Base-by-base conservation (phyloP, 2,113 vertebrate genomes). In the Onychostoma macrolepis region DNA sequence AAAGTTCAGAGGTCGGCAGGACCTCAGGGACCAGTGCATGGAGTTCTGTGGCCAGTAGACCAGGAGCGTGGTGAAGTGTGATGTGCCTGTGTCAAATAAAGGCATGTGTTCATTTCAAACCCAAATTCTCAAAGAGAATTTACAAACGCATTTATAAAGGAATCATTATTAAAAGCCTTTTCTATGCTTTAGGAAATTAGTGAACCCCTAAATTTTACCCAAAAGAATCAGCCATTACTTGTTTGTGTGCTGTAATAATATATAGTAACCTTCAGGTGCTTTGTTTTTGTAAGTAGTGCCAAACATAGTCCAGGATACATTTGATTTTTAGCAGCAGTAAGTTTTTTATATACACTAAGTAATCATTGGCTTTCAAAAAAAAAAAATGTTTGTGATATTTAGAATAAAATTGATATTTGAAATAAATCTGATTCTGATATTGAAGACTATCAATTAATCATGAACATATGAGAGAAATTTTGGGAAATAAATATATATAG, bases 1-100 rank as follows among this genome's bases (percentile, higher is more conserved):
- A 26, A 33, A 90, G 90, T 8, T 79, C 85, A 5, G 90, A 91
- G 3, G 86, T 89, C 5, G 72, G 74, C 9, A 89, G 79, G 4
- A 92, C 91, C 0, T 65, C 45, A 38, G 88, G 80, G 36, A 67
- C 88, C 15, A 89, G 76, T 5, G 10, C 90, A 21, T 93, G 94
- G 95, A 92, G 90, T 67, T 91, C 91, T 1, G 88, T 65, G 1
- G 74, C 79, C 41, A 88, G 91, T 24, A 89, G 83, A 50, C 80
- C 86, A 13, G 85, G 88, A 36, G 88, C 71, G 21, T 95, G 93
- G 91, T 94, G 90, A 92, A 71, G 12, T 41, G n/a, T 38, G 13
- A 63, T 19, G 28, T 53, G 45, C 4, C n/a, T n/a, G 4, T n/a
- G 15, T 33, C 45, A 78, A 78, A 78, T 78, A 53, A 78, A 78